Evolutionary conservation across 2,797 vertebrate genomes (phyloP).

Genomic region (Potorous gilbertii): DNA sequence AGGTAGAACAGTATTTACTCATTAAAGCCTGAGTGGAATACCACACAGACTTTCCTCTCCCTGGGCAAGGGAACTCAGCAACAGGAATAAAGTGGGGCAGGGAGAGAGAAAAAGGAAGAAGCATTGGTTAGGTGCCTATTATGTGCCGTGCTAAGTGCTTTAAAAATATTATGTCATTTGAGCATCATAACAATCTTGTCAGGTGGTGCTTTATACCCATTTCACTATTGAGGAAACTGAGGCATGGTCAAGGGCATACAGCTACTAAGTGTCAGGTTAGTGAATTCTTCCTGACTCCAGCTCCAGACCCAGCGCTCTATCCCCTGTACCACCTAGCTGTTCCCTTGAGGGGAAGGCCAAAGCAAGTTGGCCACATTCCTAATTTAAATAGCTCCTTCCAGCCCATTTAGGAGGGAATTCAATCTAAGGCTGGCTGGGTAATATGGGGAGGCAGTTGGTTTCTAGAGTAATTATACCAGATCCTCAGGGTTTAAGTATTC

Average conservation of each 20-base stretch:
- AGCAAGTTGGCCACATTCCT: neutral
- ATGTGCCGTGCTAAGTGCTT: neutral
- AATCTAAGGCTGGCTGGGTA: neutral
- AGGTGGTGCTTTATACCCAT: neutral
- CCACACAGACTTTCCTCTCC: neutral
- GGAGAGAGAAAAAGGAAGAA: neutral
- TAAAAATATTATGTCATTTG: neutral
- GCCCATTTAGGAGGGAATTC: neutral
- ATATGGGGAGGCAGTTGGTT: neutral
- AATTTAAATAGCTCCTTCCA: neutral
- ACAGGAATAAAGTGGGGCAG: neutral
- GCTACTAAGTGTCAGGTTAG: neutral
- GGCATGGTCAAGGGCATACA: neutral
- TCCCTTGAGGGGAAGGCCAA: neutral
- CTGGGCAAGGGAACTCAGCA: neutral
- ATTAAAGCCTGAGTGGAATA: accelerated
- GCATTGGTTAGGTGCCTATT: neutral
- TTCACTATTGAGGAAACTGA: neutral
- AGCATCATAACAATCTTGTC: neutral
- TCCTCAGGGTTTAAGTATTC: neutral
- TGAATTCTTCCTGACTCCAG: neutral
- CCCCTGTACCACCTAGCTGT: neutral
- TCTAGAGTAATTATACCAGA: neutral
- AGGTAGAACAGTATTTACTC: neutral
- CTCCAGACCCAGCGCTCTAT: neutral